These are phyloP conservation scores for Meles meles DNA, from an alignment of 2,113 vertebrate genomes.

Conservation along the genomic window DNA sequence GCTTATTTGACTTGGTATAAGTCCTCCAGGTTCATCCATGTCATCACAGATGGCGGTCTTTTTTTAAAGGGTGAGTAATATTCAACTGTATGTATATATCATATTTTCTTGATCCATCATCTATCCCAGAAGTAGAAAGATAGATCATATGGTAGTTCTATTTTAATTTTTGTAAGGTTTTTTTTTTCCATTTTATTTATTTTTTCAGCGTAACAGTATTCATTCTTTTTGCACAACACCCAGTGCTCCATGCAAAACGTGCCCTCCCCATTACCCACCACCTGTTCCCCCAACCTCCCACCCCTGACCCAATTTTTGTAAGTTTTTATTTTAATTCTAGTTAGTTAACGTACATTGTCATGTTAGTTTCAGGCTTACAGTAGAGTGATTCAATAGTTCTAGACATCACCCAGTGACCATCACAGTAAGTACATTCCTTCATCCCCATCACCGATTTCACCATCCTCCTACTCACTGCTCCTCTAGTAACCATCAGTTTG, in stretches of 20 bases:
- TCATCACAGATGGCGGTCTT: background rate
- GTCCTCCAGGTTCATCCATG: background rate
- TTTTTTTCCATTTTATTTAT: too few species aligned
- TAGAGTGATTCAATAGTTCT: background rate
- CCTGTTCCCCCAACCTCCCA: too few species aligned
- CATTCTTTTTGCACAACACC: too few species aligned
- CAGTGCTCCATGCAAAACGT: too few species aligned
- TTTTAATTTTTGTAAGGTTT: background rate
- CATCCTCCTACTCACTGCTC: background rate
- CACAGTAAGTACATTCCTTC: background rate
- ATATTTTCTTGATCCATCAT: background rate
- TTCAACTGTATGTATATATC: background rate
- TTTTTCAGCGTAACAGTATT: too few species aligned
- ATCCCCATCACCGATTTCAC: background rate
- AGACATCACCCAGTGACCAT: background rate
- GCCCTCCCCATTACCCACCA: too few species aligned
- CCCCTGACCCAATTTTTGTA: background rate
- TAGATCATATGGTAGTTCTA: background rate
- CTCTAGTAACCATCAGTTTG: background rate
- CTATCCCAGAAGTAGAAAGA: background rate
- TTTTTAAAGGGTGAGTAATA: background rate
- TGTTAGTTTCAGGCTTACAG: background rate
- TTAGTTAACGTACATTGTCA: background rate
- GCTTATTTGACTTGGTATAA: background rate
- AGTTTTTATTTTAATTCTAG: background rate